phyloP scores from a whole-genome alignment of 2,113 vertebrate genomes.

The Actenoides lindsayi region DNA sequence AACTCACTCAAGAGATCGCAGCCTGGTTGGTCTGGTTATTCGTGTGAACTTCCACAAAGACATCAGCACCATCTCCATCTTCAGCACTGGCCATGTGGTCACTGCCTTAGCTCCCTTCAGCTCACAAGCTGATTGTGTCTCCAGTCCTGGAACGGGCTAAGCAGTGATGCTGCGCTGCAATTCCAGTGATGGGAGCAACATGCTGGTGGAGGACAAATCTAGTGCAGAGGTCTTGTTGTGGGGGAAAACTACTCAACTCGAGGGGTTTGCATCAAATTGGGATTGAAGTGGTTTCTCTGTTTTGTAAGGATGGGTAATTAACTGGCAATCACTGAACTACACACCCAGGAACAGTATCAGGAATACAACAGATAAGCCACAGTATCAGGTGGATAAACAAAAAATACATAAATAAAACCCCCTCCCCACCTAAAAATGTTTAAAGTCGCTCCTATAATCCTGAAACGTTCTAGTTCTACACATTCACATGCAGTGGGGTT shows the following conservation, averaged over 20 bases:
- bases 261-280: background rate
- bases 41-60: background rate
- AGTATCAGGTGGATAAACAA: background rate
- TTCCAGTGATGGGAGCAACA: accelerated
- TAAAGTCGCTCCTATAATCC: background rate
- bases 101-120: background rate
- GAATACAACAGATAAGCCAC: background rate
- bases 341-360: background rate
- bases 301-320: background rate
- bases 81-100: background rate
- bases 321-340: background rate
- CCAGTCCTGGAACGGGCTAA: background rate
- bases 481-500: background rate
- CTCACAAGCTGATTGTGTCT: background rate
- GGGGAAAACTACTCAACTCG: background rate
- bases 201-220: background rate
- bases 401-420: background rate
- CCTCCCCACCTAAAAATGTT: background rate
- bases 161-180: background rate
- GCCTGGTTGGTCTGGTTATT: background rate
- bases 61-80: background rate
- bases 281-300: background rate
- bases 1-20: background rate
- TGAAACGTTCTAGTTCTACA: background rate
- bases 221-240: background rate